Evolutionary conservation across 2,113 vertebrate species (phyloP).

Genomic region (Bos taurus): DNA sequence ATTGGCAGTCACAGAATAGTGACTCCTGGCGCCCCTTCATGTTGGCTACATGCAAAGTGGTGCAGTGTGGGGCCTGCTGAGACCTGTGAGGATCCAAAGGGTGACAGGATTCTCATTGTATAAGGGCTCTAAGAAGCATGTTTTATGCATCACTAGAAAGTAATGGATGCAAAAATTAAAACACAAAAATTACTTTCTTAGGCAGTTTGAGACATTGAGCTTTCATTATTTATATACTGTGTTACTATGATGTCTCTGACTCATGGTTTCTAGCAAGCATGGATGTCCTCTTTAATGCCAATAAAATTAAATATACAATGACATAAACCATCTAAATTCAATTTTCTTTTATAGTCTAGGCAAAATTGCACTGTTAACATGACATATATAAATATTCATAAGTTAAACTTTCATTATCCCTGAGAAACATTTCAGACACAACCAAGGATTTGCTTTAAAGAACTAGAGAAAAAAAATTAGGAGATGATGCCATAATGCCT

Average conservation of each 20-base stretch:
- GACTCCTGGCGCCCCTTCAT: neutral
- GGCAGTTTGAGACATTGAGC: constrained; percentile 47
- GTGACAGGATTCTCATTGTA: constrained; percentile 80
- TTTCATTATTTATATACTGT: constrained; percentile 45
- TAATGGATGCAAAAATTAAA: constrained; percentile 65
- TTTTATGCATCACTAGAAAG: constrained; percentile 71
- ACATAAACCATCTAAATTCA: neutral
- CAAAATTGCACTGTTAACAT: neutral
- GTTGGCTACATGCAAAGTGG: constrained; percentile 8
- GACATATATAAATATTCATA: neutral
- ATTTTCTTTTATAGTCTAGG: neutral
- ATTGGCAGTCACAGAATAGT: neutral
- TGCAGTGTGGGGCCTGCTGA: neutral
- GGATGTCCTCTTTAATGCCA: constrained; percentile 30
- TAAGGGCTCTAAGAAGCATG: constrained; percentile 84
- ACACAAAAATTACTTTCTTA: constrained; percentile 57
- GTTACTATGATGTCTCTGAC: neutral
- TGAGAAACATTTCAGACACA: constrained; percentile 3
- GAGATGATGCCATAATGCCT: neutral
- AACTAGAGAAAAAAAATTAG: constrained; percentile 15
- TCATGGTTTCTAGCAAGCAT: constrained; percentile 24
- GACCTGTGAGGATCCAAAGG: constrained; percentile 14
- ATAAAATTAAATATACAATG: constrained; percentile 22
- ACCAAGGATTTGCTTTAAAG: constrained; percentile 9
- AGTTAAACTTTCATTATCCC: constrained; percentile 1